These are phyloP conservation scores for Boulengeromyrus knoepffleri DNA, from an alignment of 2,113 vertebrate species.

Conservation along the genomic window DNA sequence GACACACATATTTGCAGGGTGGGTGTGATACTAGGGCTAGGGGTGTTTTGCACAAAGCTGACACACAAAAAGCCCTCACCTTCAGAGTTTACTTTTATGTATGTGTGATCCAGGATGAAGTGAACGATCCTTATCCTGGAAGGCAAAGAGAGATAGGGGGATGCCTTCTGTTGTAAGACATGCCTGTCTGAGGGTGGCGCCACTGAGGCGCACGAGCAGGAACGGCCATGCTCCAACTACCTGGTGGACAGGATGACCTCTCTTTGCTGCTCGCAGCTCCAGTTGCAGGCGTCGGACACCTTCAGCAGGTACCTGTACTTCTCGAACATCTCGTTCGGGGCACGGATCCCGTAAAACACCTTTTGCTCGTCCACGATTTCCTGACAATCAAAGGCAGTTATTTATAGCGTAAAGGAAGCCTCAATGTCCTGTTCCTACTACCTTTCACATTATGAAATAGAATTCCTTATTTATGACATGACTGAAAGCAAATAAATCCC, in stretches of 20 bases:
- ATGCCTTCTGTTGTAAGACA: not conserved
- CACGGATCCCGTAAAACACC: constrained; percentile 71
- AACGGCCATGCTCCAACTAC: constrained; percentile 40
- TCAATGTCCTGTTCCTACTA: not conserved
- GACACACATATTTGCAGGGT: not conserved
- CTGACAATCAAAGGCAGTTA: constrained; percentile 44
- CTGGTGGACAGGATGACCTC: constrained; percentile 49
- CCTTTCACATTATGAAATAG: not conserved
- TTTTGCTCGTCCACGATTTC: constrained; percentile 49
- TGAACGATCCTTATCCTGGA: constrained; percentile 75
- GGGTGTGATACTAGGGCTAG: not conserved
- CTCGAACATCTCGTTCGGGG: constrained; percentile 54
- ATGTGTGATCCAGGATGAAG: constrained; percentile 65
- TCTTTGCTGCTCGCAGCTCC: constrained; percentile 30
- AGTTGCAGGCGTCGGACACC: constrained; percentile 58
- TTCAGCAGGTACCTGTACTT: constrained; percentile 68
- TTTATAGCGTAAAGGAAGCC: not conserved
- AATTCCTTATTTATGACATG: not conserved
- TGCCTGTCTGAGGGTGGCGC: not conserved
- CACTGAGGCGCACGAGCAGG: not conserved
- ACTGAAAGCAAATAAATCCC: not conserved
- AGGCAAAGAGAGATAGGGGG: constrained; percentile 13
- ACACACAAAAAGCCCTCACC: constrained; percentile 32
- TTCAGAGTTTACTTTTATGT: constrained; percentile 42
- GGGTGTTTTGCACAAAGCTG: not conserved